Evolutionary conservation across 2,888 invertebrate genomes (phyloP).

Genomic region (Drosophila nr. medialis): DNA sequence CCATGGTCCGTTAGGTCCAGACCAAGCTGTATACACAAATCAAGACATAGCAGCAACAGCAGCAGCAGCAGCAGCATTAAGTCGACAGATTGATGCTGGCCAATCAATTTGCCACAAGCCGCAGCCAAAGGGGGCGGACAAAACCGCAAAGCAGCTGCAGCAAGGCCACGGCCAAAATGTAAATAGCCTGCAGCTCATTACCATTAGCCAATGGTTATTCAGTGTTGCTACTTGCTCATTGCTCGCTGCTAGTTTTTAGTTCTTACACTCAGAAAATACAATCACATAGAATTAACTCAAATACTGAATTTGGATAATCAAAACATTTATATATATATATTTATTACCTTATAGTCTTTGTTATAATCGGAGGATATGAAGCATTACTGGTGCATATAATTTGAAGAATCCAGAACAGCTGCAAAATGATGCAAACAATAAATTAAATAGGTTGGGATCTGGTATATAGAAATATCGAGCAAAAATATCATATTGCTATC

Average conservation of each 20-base stretch:
- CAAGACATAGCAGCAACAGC: slow-evolving; percentile 38
- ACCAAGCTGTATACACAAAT: slow-evolving; percentile 58
- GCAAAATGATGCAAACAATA: neutral
- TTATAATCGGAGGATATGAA: neutral
- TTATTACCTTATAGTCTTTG: neutral
- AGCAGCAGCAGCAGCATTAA: slow-evolving; percentile 47
- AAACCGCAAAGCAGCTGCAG: slow-evolving; percentile 29
- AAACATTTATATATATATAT: neutral
- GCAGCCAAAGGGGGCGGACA: slow-evolving; percentile 32
- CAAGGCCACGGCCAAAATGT: slow-evolving; percentile 72
- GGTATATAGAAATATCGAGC: too few relatives aligned
- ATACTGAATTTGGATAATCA: neutral
- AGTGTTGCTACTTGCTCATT: slow-evolving; percentile 16
- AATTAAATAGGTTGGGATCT: neutral
- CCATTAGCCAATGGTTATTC: slow-evolving; percentile 63
- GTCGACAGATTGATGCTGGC: slow-evolving; percentile 71
- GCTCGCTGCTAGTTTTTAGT: slow-evolving; percentile 6
- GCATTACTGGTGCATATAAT: neutral
- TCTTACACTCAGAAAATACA: slow-evolving; percentile 1
- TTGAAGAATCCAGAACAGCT: neutral
- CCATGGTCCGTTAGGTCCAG: slow-evolving; percentile 19
- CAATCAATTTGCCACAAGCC: slow-evolving; percentile 63
- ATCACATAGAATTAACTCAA: neutral
- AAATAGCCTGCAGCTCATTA: slow-evolving; percentile 77
- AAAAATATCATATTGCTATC: neutral